Evolutionary conservation across 2,113 vertebrate species (phyloP), one percentile per base, ranked within the genome.

Genomic region (Sceloporus undulatus): DNA sequence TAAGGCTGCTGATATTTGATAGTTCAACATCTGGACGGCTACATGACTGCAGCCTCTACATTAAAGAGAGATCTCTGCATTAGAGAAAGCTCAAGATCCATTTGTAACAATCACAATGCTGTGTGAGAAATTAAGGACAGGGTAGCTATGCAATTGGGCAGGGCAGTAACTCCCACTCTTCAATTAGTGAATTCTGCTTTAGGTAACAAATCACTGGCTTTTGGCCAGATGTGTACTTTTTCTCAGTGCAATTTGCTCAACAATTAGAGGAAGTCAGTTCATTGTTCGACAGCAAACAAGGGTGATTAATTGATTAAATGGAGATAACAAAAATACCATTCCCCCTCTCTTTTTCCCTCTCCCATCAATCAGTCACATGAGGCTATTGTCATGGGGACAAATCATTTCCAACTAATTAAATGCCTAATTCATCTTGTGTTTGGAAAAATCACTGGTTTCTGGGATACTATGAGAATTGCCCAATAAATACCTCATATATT

Each of bases 251-350:
- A 87, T 75, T 75, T 75, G 56, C 56, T 87, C 8, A 87, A 87
- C 86, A 82, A 87, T 82, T 76, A 82, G 79, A 76, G 86, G 79
- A 87, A 82, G 40, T 82, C 75, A 56, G n/a, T 1, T 25, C 23
- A 87, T 52, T 87, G 86, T 87, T 87, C 86, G 65, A 19, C 71
- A 82, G 66, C 85, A 59, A 86, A 86, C 56, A 38, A 48, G 71
- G 79, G 86, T 76, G 54, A 87, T 65, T 81, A 71, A 86, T 71
- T 87, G 54, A 48, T 82, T 82, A 82, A 81, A 87, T 75, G 56
- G 79, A 34, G 80, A 48, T 76, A 82, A 87, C 38, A 27, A 75
- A 80, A 82, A 87, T 29, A 75, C 48, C 4, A 59, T 27, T 74
- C 74, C 62, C 34, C 25, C 34, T 62, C 54, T 13, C 23, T 29